phyloP scores from a whole-genome alignment of 2,888 invertebrate species.

The Drosophila colorata region DNA sequence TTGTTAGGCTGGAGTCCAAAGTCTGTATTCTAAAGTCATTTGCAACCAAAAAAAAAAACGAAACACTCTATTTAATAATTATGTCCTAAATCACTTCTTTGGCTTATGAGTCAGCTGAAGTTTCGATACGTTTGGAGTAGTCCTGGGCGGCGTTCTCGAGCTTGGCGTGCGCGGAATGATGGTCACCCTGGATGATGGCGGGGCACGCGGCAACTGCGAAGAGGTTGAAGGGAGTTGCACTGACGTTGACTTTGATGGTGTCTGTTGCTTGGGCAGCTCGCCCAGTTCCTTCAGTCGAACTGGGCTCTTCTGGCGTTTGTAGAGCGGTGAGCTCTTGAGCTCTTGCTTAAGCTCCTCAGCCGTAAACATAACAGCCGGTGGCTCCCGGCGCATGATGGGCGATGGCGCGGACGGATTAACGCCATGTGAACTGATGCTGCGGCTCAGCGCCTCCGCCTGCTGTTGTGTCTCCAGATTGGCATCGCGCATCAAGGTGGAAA shows the following conservation, averaged over 20 bases:
- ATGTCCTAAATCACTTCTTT: conserved; percentile 28
- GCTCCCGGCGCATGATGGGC: conserved; percentile 17
- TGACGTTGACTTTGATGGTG: not conserved
- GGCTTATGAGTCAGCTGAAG: conserved; percentile 24
- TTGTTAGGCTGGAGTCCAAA: not conserved
- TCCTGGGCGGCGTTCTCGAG: not conserved
- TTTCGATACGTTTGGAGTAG: conserved; percentile 19
- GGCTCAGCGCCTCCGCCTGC: conserved; percentile 54
- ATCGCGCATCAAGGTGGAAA: conserved; percentile 43
- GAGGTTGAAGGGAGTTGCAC: not conserved
- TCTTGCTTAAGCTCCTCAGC: not conserved
- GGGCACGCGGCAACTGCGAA: conserved; percentile 17
- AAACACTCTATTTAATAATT: not conserved
- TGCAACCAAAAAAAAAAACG: not conserved
- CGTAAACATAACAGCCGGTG: not conserved
- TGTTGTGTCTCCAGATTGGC: conserved; percentile 48
- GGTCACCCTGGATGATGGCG: conserved; percentile 40
- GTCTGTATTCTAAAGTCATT: not conserved
- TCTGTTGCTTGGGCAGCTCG: not conserved
- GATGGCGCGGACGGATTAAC: conserved; percentile 28
- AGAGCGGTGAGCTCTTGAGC: not conserved
- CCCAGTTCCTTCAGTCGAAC: not conserved
- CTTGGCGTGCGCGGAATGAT: conserved; percentile 3
- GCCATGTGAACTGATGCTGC: conserved; percentile 61
- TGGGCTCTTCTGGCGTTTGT: not conserved